Base-by-base conservation (phyloP, 2,797 vertebrate genomes). In the Salarias fasciatus region DNA sequence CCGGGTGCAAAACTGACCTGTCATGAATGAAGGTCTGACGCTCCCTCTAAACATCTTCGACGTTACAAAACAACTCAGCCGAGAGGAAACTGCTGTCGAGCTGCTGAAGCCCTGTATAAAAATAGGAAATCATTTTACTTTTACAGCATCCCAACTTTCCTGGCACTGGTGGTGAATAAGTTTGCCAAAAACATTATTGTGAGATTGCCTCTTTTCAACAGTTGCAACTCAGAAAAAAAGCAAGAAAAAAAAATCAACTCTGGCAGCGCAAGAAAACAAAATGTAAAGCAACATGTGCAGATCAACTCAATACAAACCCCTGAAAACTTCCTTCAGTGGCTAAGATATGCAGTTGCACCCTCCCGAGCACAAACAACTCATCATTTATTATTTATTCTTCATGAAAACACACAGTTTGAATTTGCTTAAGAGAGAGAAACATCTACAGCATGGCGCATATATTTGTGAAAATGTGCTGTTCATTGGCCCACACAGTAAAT, bases 301-400 rank as follows among this genome's bases (percentile, higher is more conserved):
- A 74, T 63, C 8, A 59, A 44, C 24, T 48, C 2, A 35, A 35
- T 35, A 35, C 53, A 37, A 69, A 43, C 12, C 12, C 41, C 33
- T 36, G 11, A 63, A 58, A 15, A 61, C 0, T 6, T 40, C 10
- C 63, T 60, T 52, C 45, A 59, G 53, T 11, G 3, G 52, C 53
- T 48, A 63, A 33, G 18, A 45, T 59, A n/a, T 35, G 31, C 33
- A 65, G 55, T 68, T 13, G 18, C 40, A n/a, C 43, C 54, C 58
- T 29, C 73, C 38, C 29, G 30, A 63, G 15, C 57, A 30, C 65
- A 42, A 61, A 57, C 42, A 63, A 31, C n/a, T 28, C 6, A 33
- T 1, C 11, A 59, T 80, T 63, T 49, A 72, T 74, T 46, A 75
- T 79, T 76, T 47, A 71, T 53, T 41, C 18, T 12, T 44, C 6